These are phyloP conservation scores for Axinella damicornis DNA, from an alignment of 37 sponge, comb jelly and placozoan genomes.

Conservation along the genomic window DNA sequence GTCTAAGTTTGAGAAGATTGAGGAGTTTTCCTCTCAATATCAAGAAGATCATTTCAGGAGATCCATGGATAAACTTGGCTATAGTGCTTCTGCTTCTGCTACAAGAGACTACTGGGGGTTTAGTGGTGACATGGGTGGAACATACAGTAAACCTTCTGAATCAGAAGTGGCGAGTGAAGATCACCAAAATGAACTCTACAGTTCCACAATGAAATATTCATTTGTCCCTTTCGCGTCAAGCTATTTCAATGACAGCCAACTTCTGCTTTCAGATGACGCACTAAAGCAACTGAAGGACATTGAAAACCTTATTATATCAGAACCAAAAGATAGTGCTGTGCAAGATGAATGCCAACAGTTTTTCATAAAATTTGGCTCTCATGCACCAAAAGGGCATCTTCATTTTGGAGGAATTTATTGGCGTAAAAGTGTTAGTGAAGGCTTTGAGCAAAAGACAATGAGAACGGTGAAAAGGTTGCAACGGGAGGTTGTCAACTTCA, in stretches of 20 bases:
- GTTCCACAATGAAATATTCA: neutral
- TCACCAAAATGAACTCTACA: neutral
- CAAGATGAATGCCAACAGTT: neutral
- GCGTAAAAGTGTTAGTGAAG: neutral
- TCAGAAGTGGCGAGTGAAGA: neutral
- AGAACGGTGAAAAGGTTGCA: neutral
- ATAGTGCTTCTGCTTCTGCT: neutral
- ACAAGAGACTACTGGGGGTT: neutral
- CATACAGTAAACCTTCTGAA: neutral
- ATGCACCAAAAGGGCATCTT: conserved; percentile 2
- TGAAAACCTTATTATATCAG: neutral
- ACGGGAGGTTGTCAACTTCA: neutral
- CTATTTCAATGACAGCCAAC: neutral
- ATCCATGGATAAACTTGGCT: neutral
- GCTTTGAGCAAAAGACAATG: neutral
- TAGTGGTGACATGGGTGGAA: neutral
- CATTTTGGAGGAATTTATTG: conserved; percentile 23
- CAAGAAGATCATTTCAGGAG: neutral
- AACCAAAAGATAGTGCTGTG: neutral
- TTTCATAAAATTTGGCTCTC: conserved; percentile 31
- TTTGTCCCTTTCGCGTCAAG: conserved; percentile 9
- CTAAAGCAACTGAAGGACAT: neutral
- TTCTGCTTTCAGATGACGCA: conserved; percentile 11
- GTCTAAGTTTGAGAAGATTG: neutral
- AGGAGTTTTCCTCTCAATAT: neutral